These are phyloP conservation scores for Pseudorectes ferrugineus DNA, from an alignment of 2,113 vertebrate genomes.

Conservation along the genomic window DNA sequence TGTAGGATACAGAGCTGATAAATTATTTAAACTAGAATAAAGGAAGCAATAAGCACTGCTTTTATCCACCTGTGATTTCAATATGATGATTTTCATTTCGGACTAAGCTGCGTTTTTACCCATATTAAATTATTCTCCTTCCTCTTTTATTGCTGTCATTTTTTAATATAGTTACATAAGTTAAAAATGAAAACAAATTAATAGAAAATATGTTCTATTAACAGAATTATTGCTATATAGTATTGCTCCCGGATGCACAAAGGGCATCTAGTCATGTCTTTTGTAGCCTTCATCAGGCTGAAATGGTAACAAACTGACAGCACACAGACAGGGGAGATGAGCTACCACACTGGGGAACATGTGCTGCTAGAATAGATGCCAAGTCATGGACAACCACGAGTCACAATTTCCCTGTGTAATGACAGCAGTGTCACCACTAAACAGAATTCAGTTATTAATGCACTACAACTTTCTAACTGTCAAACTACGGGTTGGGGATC, in stretches of 20 bases:
- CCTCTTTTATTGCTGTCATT: neutral
- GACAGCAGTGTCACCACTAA: neutral
- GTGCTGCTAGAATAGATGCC: neutral
- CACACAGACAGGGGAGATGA: neutral
- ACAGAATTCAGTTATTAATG: neutral
- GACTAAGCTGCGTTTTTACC: neutral
- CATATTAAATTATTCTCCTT: neutral
- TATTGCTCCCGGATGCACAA: neutral
- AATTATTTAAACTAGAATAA: constrained; percentile 25
- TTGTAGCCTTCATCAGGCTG: neutral
- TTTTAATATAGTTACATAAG: neutral
- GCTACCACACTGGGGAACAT: neutral
- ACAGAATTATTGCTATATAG: neutral
- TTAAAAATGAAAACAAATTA: constrained; percentile 12
- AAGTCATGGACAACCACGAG: neutral
- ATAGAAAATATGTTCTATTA: neutral
- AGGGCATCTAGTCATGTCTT: neutral
- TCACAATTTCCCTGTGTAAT: neutral
- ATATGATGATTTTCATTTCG: neutral
- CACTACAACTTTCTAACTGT: neutral
- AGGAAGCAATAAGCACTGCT: neutral
- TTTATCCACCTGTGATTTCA: neutral
- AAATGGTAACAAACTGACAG: neutral
- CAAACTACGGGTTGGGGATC: neutral
- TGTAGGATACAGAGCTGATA: neutral